Conservation (phyloP, 2,888 invertebrate genomes). For the Hirtodrosophila confusa region DNA sequence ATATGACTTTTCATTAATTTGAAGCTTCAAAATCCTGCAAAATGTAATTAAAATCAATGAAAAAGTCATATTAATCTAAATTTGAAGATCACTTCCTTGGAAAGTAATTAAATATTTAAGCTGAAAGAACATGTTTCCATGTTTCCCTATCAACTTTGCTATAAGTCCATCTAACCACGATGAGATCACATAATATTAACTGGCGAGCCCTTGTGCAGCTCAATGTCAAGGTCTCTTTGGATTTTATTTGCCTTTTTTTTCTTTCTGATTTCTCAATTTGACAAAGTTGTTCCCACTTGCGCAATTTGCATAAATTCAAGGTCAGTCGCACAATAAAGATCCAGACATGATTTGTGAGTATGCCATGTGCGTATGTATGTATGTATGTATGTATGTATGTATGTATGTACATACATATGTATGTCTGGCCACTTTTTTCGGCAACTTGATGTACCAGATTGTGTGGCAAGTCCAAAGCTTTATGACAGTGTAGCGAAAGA, state of each 20-base stretch:
- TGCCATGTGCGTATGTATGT: conserved; percentile 2
- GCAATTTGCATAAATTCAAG: conserved; percentile 78
- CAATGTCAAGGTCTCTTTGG: conserved; percentile 63
- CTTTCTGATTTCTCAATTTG: conserved; percentile 62
- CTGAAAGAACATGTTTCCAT: no score
- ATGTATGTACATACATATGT: conserved; percentile 14
- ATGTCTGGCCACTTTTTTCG: conserved; percentile 47
- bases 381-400: no score
- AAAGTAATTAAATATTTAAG: no score
- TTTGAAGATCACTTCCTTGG: no score
- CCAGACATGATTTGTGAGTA: conserved; percentile 64
- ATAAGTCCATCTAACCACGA: conserved; percentile 38
- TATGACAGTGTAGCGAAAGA: conserved; percentile 6
- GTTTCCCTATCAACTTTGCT: background rate
- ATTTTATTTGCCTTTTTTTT: conserved; percentile 16
- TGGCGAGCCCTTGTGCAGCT: conserved; percentile 51
- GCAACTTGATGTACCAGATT: conserved; percentile 39
- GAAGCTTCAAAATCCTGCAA: no score
- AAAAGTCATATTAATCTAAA: no score
- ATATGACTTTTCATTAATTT: no score
- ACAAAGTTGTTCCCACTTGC: conserved; percentile 76
- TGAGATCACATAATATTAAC: conserved; percentile 29
- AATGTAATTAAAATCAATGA: no score
- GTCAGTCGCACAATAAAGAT: conserved; percentile 70
- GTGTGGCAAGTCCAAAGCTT: conserved; percentile 24